Conservation (phyloP, 2,888 invertebrate genomes). For the Schizaphis graminum region DNA sequence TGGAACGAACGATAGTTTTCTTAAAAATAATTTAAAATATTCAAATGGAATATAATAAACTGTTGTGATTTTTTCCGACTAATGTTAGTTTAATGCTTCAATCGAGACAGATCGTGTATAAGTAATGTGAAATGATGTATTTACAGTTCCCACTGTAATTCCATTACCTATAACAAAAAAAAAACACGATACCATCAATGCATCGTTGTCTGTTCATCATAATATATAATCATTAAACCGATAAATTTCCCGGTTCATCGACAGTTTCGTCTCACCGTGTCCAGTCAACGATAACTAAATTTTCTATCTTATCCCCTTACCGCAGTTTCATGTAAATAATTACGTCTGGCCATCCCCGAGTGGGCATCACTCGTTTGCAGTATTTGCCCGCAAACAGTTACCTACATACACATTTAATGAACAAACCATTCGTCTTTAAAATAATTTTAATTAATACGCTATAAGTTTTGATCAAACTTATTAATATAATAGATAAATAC, state of each 20-base stretch:
- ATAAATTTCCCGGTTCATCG: slow-evolving; percentile 42
- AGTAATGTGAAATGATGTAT: slow-evolving; percentile 20
- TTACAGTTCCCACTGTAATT: slow-evolving; percentile 46
- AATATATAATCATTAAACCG: slow-evolving; percentile 51
- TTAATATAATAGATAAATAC: not conserved
- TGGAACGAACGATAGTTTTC: slow-evolving; percentile 42
- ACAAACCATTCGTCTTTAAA: not conserved
- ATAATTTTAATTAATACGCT: not conserved
- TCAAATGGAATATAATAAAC: not conserved
- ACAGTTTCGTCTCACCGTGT: slow-evolving; percentile 49
- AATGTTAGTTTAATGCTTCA: slow-evolving; percentile 13
- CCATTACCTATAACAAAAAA: slow-evolving; percentile 1
- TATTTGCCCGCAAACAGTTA: not conserved
- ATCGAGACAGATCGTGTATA: slow-evolving; percentile 23
- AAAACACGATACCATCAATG: not conserved
- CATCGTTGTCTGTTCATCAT: slow-evolving; percentile 11
- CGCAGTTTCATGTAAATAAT: slow-evolving; percentile 1
- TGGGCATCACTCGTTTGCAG: not conserved
- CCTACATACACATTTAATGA: not conserved
- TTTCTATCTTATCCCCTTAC: slow-evolving; percentile 27
- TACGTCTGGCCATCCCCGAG: not conserved
- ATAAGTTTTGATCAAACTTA: not conserved
- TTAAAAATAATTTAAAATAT: slow-evolving; percentile 19
- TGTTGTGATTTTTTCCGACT: slow-evolving; percentile 2
- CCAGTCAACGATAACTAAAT: slow-evolving; percentile 47